Percentiles rank a stretch among this genome's conserved stretches.
These are phyloP conservation scores for Cyclura pinguis DNA, from an alignment of 2,797 vertebrate genomes.

Conservation along the genomic window DNA sequence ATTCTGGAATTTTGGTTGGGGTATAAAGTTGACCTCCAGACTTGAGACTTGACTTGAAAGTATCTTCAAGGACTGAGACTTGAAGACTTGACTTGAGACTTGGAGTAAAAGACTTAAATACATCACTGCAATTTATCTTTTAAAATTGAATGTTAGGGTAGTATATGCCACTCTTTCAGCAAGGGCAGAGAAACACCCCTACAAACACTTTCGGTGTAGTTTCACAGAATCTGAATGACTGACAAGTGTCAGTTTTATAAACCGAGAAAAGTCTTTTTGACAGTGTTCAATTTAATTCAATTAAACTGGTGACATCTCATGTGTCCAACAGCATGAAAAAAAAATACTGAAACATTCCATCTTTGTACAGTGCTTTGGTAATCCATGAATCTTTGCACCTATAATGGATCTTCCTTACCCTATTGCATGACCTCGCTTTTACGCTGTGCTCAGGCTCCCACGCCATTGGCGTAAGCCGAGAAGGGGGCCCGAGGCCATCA, in stretches of 20 bases:
- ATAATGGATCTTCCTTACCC: background rate
- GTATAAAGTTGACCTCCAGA: no score
- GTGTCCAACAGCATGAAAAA: background rate
- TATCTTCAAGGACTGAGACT: no score
- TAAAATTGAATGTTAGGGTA: background rate
- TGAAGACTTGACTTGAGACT: no score
- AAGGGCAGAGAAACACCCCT: no score
- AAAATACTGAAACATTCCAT: background rate
- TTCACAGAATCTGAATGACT: background rate
- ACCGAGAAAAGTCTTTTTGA: background rate
- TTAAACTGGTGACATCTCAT: background rate
- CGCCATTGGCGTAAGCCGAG: background rate
- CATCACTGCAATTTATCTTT: background rate
- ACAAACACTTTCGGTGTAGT: no score
- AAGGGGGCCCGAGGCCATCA: background rate
- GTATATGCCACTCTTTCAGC: background rate
- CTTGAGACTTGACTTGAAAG: no score
- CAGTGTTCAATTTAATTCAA: background rate
- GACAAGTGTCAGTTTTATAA: background rate
- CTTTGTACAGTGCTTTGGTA: background rate
- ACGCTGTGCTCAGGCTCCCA: background rate
- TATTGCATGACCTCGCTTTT: background rate
- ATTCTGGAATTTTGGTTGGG: no score
- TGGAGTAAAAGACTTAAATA: no score
- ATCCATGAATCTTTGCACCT: background rate